Evolutionary conservation across 1,140 invertebrate species (phyloP), one percentile per base, ranked within the genome.

Genomic region (Sitobion miscanthi): DNA sequence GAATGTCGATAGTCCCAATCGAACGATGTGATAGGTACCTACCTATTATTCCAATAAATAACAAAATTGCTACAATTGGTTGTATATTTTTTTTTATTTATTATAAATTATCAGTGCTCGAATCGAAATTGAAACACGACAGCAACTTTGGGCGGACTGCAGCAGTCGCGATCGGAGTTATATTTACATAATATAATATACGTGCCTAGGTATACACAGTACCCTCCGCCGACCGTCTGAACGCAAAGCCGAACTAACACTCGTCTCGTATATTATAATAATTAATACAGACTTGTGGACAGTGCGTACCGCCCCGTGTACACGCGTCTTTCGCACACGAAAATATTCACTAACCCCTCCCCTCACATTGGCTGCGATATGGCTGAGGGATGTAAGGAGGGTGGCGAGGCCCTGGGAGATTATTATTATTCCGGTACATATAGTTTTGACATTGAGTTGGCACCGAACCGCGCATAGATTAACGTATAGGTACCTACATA

Each of bases 381-480:
- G 62, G 14, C 62, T n/a, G 30, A 69, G 62, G 14, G 62, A n/a
- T n/a, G 30, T 69, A 17, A n/a, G 30, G 11, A 77, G 30, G 30
- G 62, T 69, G 4, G 30, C 4, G 62, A 11, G 6, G 30, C 62
- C 30, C 30, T 11, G 14, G 14, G 62, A 77, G 62, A 77, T 77
- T 77, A 69, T n/a, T 69, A 77, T 77, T 69, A 77, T 77, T 77
- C 62, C n/a, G 62, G 30, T 77, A 77, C 62, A 77, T 77, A 77
- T 77, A 77, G 62, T 77, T 77, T 69, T 77, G 62, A 77, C 62
- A 77, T 77, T 77, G 62, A 77, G 62, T 77, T 77, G 62, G 62
- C 62, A 77, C 62, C 62, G 30, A n/a, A 77, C 62, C 62, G 14
- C 4, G 30, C 62, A 77, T 77, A 77, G 62, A 77, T 77, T 77